A percentile compares a stretch with the other conserved stretches of the same genome.
These are phyloP conservation scores for Knipowitschia caucasica DNA, from an alignment of 2,797 vertebrate genomes.

Conservation along the genomic window DNA sequence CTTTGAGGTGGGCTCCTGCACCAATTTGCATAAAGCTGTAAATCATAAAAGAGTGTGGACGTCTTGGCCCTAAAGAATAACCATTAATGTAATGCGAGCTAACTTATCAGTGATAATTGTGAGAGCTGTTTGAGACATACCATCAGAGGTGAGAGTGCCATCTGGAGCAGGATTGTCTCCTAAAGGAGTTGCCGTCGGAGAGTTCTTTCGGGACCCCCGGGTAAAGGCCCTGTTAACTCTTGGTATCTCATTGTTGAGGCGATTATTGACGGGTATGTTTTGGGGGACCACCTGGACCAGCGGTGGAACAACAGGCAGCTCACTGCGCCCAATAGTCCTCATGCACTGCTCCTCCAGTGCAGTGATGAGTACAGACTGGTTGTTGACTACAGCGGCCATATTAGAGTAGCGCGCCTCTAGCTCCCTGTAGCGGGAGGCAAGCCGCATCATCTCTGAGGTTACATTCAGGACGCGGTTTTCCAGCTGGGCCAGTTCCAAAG, in stretches of 20 bases:
- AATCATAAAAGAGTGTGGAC: too few species aligned
- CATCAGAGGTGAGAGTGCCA: slow-evolving; percentile 87
- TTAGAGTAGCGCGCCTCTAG: slow-evolving; percentile 85
- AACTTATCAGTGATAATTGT: neutral
- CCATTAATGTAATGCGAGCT: too few species aligned
- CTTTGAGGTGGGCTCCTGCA: too few species aligned
- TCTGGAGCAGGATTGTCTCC: slow-evolving; percentile 81
- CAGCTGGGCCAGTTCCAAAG: slow-evolving; percentile 92
- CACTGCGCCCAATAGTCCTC: slow-evolving; percentile 79
- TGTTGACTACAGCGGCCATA: slow-evolving; percentile 91
- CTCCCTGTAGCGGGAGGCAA: slow-evolving; percentile 91
- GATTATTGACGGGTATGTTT: slow-evolving; percentile 83
- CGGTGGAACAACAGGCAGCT: slow-evolving; percentile 84
- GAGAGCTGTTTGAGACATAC: slow-evolving; percentile 61
- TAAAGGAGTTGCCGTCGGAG: slow-evolving; percentile 85
- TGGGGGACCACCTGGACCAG: slow-evolving; percentile 96
- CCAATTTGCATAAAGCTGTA: too few species aligned
- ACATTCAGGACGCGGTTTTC: slow-evolving; percentile 96
- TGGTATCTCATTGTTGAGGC: slow-evolving; percentile 94
- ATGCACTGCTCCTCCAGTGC: slow-evolving; percentile 92
- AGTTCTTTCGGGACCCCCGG: slow-evolving; percentile 77
- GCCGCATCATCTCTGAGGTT: slow-evolving; percentile 92
- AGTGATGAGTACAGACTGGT: slow-evolving; percentile 91
- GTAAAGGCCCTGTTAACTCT: slow-evolving; percentile 84
- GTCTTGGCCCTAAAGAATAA: too few species aligned